phyloP scores from a whole-genome alignment of 2,888 invertebrate species.

The Kuschelorhynchus macadamiae region DNA sequence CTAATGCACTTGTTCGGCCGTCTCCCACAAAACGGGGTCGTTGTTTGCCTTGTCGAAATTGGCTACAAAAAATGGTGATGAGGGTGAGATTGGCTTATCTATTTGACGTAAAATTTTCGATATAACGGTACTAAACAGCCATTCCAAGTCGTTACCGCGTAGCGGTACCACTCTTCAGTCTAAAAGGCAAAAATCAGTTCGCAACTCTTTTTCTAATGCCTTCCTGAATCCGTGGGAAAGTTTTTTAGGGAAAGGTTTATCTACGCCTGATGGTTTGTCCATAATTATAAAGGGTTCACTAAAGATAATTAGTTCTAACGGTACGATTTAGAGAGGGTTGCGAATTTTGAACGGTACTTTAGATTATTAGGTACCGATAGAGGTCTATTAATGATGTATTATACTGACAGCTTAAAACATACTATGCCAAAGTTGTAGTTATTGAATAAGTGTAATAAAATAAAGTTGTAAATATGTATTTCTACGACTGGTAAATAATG shows the following conservation, averaged over 20 bases:
- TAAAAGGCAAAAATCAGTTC: conserved; percentile 37
- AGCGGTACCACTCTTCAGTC: conserved; percentile 38
- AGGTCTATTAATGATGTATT: too few species aligned
- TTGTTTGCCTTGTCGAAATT: conserved; percentile 48
- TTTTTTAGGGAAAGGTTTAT: conserved; percentile 13
- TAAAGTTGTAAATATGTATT: too few species aligned
- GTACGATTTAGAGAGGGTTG: conserved; percentile 21
- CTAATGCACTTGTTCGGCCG: conserved; percentile 42
- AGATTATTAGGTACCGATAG: too few species aligned
- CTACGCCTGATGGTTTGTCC: conserved; percentile 27
- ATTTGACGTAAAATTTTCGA: conserved; percentile 38
- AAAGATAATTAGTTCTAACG: conserved; percentile 23
- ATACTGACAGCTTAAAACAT: too few species aligned
- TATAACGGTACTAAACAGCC: conserved; percentile 39
- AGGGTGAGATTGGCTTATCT: conserved; percentile 47
- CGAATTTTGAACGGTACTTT: conserved; percentile 10
- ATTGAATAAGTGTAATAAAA: too few species aligned
- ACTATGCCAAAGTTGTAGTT: too few species aligned
- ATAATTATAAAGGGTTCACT: conserved; percentile 34
- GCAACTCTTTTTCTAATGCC: conserved; percentile 47
- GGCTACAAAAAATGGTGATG: conserved; percentile 39
- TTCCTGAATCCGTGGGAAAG: conserved; percentile 46
- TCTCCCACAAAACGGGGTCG: conserved; percentile 32
- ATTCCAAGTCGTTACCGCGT: conserved; percentile 25
- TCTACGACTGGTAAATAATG: too few species aligned